phyloP scores from a whole-genome alignment of 2,888 invertebrate species.

The Euplexia lucipara region DNA sequence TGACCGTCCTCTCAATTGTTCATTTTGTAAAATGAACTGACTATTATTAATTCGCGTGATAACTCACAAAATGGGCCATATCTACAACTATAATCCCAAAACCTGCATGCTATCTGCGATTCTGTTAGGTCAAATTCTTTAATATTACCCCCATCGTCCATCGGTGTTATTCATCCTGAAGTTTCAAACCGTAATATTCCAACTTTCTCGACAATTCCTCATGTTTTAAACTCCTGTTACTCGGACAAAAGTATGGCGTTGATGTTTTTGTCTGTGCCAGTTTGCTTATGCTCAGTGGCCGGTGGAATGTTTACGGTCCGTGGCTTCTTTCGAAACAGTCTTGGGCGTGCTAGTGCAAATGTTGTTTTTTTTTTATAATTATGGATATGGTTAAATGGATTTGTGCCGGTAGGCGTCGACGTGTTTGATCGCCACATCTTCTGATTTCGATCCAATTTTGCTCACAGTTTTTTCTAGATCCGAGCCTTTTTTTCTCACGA shows the following conservation, averaged over 20 bases:
- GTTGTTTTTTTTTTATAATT: conserved; percentile 79
- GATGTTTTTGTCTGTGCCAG: conserved; percentile 84
- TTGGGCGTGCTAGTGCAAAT: conserved; percentile 88
- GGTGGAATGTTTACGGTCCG: conserved; percentile 90
- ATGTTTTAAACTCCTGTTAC: conserved; percentile 73
- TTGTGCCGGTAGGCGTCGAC: conserved; percentile 74
- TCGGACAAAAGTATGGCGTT: conserved; percentile 76
- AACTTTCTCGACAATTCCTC: conserved; percentile 58
- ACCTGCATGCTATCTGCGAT: no score
- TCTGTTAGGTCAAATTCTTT: neutral
- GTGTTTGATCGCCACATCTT: conserved; percentile 72
- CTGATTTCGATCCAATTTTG: conserved; percentile 65
- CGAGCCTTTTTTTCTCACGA: conserved; percentile 36
- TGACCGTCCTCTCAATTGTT: neutral
- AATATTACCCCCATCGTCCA: neutral
- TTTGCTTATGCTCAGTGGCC: conserved; percentile 83
- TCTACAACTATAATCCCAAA: neutral
- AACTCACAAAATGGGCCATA: neutral
- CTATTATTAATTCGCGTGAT: neutral
- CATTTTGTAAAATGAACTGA: neutral
- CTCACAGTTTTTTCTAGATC: conserved; percentile 50
- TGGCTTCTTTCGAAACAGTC: conserved; percentile 89
- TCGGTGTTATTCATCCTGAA: conserved; percentile 8
- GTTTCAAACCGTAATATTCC: conserved; percentile 40
- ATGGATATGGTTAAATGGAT: conserved; percentile 81